phyloP scores from a whole-genome alignment of 2,797 vertebrate genomes.

The Acrocephalus scirpaceus region DNA sequence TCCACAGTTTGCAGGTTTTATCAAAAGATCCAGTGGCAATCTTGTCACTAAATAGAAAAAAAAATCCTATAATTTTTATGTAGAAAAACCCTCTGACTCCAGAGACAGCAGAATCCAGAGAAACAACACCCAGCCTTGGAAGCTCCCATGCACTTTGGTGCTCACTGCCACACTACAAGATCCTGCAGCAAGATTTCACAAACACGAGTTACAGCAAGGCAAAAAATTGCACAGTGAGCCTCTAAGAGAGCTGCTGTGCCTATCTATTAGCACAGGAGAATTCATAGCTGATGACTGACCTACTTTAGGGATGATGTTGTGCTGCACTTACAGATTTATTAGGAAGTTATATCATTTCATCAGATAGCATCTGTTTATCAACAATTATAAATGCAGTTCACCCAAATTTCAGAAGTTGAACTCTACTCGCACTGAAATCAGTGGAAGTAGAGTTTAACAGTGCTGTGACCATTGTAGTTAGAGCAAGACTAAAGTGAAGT shows the following conservation, averaged over 20 bases:
- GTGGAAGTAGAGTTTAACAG: too few species aligned
- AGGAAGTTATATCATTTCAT: neutral
- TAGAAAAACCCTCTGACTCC: neutral
- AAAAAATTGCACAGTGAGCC: neutral
- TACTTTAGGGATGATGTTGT: neutral
- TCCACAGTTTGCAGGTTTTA: conserved; percentile 96
- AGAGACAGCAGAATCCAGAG: neutral
- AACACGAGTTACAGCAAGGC: neutral
- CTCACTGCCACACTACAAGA: neutral
- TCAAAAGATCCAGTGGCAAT: conserved; percentile 97
- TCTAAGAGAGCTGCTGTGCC: neutral
- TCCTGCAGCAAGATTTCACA: neutral
- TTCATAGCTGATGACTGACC: neutral
- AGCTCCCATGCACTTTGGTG: neutral
- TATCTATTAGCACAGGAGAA: neutral
- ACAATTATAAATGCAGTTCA: neutral
- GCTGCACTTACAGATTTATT: neutral
- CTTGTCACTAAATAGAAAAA: conserved; percentile 84
- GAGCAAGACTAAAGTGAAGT: neutral
- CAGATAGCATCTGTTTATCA: neutral
- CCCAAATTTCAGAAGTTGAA: neutral
- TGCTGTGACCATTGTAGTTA: neutral
- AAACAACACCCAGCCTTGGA: neutral
- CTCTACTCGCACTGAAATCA: neutral
- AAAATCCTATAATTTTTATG: neutral